phyloP scores from a whole-genome alignment of 2,888 invertebrate species.

The Eugnorisma glareosa region DNA sequence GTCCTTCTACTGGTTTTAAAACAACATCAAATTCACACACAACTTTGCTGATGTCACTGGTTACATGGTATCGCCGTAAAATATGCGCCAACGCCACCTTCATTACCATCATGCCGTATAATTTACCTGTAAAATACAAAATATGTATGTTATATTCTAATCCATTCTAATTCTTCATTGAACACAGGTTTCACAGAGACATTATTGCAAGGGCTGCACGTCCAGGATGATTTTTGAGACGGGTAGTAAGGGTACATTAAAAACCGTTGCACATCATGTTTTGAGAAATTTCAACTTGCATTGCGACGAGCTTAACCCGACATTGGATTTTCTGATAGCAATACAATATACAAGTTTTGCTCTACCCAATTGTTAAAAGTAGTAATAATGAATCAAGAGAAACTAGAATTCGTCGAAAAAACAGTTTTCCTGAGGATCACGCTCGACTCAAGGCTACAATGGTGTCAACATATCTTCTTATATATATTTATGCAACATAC shows the following conservation, averaged over 20 bases:
- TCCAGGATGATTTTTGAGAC: background rate
- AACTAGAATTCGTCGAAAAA: too few species aligned
- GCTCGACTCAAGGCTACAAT: too few species aligned
- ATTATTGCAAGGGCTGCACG: background rate
- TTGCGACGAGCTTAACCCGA: too few species aligned
- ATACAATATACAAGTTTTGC: too few species aligned
- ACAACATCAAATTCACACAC: slow-evolving; percentile 10
- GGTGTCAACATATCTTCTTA: too few species aligned
- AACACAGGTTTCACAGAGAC: background rate
- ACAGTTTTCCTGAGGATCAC: too few species aligned
- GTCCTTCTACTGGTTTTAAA: slow-evolving; percentile 12
- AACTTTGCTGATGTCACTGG: slow-evolving; percentile 16
- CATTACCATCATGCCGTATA: slow-evolving; percentile 28
- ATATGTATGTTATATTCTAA: background rate
- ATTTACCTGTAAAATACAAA: slow-evolving; percentile 19
- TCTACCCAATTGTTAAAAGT: too few species aligned
- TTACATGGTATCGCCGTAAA: slow-evolving; percentile 10
- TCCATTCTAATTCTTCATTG: background rate
- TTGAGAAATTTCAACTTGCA: too few species aligned
- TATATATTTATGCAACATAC: too few species aligned
- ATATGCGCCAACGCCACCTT: slow-evolving; percentile 25
- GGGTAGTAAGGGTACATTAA: background rate
- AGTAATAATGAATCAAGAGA: too few species aligned
- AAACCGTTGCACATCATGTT: too few species aligned
- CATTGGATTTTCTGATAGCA: too few species aligned